Evolutionary conservation across 2,113 vertebrate species (phyloP), one percentile per base, ranked within the genome.

Genomic region (Gymnorhina tibicen): DNA sequence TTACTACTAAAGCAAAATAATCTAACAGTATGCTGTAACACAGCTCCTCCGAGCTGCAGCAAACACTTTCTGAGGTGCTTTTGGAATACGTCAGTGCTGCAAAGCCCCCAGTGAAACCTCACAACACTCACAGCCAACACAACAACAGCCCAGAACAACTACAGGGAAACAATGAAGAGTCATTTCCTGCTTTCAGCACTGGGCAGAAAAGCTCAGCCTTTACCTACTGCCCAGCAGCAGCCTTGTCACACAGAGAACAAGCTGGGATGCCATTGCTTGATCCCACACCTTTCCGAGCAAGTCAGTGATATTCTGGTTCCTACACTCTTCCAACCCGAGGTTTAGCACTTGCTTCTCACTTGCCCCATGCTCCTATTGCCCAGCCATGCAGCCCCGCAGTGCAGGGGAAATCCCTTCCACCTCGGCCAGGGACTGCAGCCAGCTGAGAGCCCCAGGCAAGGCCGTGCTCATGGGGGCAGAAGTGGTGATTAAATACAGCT

Each of bases 361-460:
- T 63, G 13, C 6, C 11, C 42, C 17, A 1, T 8, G 44, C 16
- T 35, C 23, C 47, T n/a, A 0, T 22, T 55, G 33, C n/a, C 47
- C 41, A 20, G 17, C 21, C 52, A 8, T 0, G 4, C 60, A 70
- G 56, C 46, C 20, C 33, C 20, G 7, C 0, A 2, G 10, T 3
- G 52, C 70, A 35, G 47, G 23, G 30, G 32, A 41, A 37, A 55
- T 2, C 3, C 32, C 39, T 76, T 49, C 13, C 26, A 6, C 56
- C 56, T 70, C 0, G 0, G 30, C 23, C 3, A 3, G 53, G 56
- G 42, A 10, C 27, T 70, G 66, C 70, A 44, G 62, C 49, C 63
- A 59, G 33, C 77, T 32, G 27, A 26, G 28, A 41, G 46, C 9
- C 22, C 69, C 30, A 20, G 60, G 46, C 17, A 33, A 16, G 69